A percentile compares a stretch with the other conserved stretches of the same genome.
Evolutionary conservation across 2,888 invertebrate genomes (phyloP).

Genomic region (Villa cingulata): DNA sequence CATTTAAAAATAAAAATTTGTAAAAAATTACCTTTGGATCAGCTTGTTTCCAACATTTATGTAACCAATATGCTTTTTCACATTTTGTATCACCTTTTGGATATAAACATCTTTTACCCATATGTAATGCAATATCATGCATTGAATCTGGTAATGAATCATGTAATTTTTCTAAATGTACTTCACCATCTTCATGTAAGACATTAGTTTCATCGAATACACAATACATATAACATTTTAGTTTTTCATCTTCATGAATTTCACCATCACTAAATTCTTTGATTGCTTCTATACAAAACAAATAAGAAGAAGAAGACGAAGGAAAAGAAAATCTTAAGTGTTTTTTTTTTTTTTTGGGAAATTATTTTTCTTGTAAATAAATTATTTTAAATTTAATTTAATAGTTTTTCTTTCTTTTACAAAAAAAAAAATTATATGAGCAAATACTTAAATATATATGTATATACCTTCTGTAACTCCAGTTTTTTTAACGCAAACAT

Average conservation of each 20-base stretch:
- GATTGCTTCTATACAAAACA: conserved; percentile 24
- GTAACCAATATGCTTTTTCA: conserved; percentile 25
- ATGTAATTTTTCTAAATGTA: conserved; percentile 22
- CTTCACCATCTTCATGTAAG: conserved; percentile 23
- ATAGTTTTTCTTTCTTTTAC: too few species aligned
- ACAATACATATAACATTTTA: conserved; percentile 28
- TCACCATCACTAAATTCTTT: conserved; percentile 25
- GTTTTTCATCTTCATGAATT: conserved; percentile 22
- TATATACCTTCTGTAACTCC: conserved; percentile 20
- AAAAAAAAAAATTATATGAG: too few species aligned
- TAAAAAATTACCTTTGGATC: conserved; percentile 22
- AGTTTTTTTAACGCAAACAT: conserved; percentile 21
- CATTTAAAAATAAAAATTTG: neutral
- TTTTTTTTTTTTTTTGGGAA: too few species aligned
- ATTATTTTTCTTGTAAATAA: too few species aligned
- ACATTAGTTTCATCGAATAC: conserved; percentile 22
- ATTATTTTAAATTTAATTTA: too few species aligned
- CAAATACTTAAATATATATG: too few species aligned
- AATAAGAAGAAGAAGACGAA: too few species aligned
- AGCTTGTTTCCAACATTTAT: conserved; percentile 24
- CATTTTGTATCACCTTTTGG: conserved; percentile 23
- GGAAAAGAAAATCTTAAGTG: too few species aligned
- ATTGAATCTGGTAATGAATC: conserved; percentile 19
- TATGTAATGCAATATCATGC: conserved; percentile 18
- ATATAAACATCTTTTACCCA: conserved; percentile 22